Percentiles rank a stretch among this genome's conserved stretches.
phyloP scores from a whole-genome alignment of 2,797 vertebrate species.

The Pangasius larnaudii region DNA sequence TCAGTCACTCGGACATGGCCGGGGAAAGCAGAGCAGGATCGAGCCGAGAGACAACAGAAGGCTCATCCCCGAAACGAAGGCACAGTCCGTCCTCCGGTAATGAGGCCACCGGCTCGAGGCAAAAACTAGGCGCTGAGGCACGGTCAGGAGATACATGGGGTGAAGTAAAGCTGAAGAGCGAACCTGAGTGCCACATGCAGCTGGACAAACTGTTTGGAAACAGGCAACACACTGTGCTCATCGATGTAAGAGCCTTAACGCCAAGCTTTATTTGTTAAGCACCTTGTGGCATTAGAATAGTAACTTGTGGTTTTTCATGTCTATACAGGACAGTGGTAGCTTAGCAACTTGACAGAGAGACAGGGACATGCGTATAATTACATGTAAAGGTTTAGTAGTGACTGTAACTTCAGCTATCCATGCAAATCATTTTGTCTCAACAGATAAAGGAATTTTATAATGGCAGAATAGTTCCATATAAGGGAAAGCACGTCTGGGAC shows the following conservation, averaged over 20 bases:
- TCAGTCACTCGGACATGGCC: rapidly evolving
- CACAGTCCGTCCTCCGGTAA: not conserved
- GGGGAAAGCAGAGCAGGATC: not conserved
- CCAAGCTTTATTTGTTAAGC: slow-evolving; percentile 9
- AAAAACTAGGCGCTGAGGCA: not conserved
- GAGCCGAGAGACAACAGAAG: not conserved
- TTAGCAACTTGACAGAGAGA: not conserved
- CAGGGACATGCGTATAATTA: not conserved
- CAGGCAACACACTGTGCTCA: slow-evolving; percentile 54
- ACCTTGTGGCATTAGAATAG: not conserved
- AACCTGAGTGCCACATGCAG: not conserved
- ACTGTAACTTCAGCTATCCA: not conserved
- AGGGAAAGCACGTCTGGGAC: slow-evolving; percentile 51
- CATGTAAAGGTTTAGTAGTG: not conserved
- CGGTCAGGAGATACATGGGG: not conserved
- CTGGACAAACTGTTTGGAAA: not conserved
- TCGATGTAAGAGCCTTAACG: slow-evolving; percentile 65
- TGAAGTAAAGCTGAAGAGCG: slow-evolving; percentile 40
- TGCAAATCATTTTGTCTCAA: slow-evolving; percentile 21
- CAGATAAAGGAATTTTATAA: slow-evolving; percentile 16
- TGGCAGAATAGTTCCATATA: rapidly evolving
- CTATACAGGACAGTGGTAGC: not conserved
- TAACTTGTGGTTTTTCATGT: not conserved
- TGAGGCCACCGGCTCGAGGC: no score
- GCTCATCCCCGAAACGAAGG: not conserved